These are phyloP conservation scores for Cheilosia grossa DNA, from an alignment of 2,888 invertebrate species.

Conservation along the genomic window DNA sequence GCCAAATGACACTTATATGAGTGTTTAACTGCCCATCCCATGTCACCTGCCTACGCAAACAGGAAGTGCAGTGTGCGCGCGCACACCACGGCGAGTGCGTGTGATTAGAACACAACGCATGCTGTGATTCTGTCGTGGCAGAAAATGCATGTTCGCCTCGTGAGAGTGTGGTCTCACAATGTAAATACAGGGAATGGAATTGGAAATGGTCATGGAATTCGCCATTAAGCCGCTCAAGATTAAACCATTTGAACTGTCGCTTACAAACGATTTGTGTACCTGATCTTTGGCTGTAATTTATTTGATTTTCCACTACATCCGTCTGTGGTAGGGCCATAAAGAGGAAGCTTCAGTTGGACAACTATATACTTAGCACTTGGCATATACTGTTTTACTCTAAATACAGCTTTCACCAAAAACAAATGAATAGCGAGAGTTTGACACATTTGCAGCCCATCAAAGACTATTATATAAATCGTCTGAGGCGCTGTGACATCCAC, in stretches of 20 bases:
- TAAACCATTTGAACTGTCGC: constrained; percentile 6
- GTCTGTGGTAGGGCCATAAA: not conserved
- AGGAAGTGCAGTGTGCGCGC: constrained; percentile 63
- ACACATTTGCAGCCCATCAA: too few relatives aligned
- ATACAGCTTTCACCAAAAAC: too few relatives aligned
- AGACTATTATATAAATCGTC: too few relatives aligned
- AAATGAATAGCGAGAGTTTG: too few relatives aligned
- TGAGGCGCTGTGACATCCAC: too few relatives aligned
- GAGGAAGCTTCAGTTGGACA: too few relatives aligned
- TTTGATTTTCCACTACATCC: not conserved
- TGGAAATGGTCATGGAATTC: constrained; percentile 34
- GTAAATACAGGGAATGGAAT: not conserved
- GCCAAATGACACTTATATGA: constrained; percentile 71
- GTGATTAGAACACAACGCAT: constrained; percentile 73
- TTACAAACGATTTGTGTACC: not conserved
- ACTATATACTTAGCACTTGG: too few relatives aligned
- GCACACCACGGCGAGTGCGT: constrained; percentile 35
- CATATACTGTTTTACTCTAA: too few relatives aligned
- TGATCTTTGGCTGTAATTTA: not conserved
- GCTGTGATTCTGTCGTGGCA: constrained; percentile 52
- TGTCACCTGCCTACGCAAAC: constrained; percentile 75
- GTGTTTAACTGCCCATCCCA: constrained; percentile 75
- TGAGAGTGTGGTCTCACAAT: constrained; percentile 9
- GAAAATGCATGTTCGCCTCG: constrained; percentile 32
- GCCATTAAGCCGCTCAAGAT: constrained; percentile 23